Base-by-base conservation (phyloP, 2,888 invertebrate species). In the Heliconius ismenius region DNA sequence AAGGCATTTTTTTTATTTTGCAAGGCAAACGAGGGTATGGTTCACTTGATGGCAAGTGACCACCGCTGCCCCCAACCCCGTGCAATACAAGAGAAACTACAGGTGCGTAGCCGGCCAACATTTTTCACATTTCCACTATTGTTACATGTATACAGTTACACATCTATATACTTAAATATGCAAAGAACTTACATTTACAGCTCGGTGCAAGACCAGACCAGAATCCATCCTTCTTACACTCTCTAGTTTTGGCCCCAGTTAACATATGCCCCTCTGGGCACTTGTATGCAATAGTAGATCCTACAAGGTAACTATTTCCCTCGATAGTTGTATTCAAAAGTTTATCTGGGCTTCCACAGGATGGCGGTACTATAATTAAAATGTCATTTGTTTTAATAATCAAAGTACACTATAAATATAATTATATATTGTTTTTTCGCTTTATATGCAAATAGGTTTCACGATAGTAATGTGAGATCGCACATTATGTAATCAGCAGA, bases 261-360 rank as follows among this genome's bases (percentile, higher is more conserved):
- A 98, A 93, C 95, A 96, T 96, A 87, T 97, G 97, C 1, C 98
- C 98, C 83, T 96, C 95, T 0, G 98, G 98, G 86, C 98, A 98
- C 28, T 92, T 91, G 90, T 98, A 98, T 68, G 94, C 93, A 82
- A 98, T 97, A 28, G 89, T 89, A 1, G 96, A 95, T 11, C 97
- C 97, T n/a, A 97, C 95, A 2, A 93, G 93, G 85, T 95, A 96
- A 86, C 96, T 95, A 81, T 92, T 95, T 0, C 97, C 97, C 75
- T 95, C 90, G 74, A 98, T 96, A 0, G 98, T 98, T 1, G 98
- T 98, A 87, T 98, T 98, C 82, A 97, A 95, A 68, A 96, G 92
- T 83, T 97, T 97, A 85, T 98, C 98, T 0, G 98, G 98, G 85
- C 97, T 98, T 21, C 98, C 98, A 86, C 98, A 98, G 0, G 96